These are phyloP conservation scores for Frankliniella fusca DNA, from an alignment of 2,888 invertebrate genomes.

Conservation along the genomic window DNA sequence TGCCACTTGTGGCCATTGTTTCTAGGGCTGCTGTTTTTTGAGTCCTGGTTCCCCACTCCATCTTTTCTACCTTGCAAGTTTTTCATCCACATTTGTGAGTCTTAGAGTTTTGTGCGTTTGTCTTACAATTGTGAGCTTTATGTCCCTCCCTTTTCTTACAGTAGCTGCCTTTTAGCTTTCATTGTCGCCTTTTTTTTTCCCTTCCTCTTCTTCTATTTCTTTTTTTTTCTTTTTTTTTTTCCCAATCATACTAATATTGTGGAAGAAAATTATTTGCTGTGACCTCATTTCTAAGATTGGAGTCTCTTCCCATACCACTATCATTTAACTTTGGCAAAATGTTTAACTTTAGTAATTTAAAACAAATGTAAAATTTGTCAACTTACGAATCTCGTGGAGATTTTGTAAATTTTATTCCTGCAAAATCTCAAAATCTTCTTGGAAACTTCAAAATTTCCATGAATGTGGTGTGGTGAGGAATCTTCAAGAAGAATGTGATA, in stretches of 20 bases:
- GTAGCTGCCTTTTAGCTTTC: constrained; percentile 7
- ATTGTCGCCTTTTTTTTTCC: background rate
- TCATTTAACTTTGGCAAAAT: background rate
- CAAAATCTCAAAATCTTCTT: background rate
- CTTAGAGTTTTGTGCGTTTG: constrained; percentile 20
- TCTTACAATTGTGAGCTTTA: background rate
- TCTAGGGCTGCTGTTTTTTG: constrained; percentile 24
- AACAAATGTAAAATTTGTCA: background rate
- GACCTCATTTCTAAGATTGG: background rate
- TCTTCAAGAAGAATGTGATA: too few relatives aligned
- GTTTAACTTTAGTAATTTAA: background rate
- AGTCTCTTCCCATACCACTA: too few relatives aligned
- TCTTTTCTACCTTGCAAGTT: constrained; percentile 20
- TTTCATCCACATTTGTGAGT: constrained; percentile 23
- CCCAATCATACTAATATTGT: background rate
- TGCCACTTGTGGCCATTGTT: constrained; percentile 19
- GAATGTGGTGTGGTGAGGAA: too few relatives aligned
- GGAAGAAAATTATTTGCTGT: background rate
- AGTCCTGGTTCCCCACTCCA: constrained; percentile 17
- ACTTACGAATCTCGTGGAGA: background rate
- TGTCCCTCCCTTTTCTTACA: constrained; percentile 1
- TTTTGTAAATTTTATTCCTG: background rate
- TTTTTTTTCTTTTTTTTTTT: background rate
- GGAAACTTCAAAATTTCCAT: too few relatives aligned
- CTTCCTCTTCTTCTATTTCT: background rate